These are phyloP conservation scores for Heptranchias perlo DNA, from an alignment of 2,113 vertebrate genomes.

Conservation along the genomic window DNA sequence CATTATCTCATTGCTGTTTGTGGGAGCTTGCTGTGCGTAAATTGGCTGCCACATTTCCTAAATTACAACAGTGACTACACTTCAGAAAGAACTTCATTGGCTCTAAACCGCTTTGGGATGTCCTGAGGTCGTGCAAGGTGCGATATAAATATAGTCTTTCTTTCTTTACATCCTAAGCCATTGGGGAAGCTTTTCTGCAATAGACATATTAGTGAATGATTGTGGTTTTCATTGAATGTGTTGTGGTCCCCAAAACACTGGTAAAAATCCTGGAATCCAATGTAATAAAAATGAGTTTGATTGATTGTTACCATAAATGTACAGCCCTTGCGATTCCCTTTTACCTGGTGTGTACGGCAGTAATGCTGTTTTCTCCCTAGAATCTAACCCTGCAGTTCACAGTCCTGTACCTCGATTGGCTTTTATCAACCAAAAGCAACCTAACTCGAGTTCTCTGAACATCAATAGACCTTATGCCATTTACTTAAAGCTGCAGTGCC, in stretches of 20 bases:
- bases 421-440: neutral
- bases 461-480: neutral
- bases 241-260: neutral
- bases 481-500: neutral
- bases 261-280: neutral
- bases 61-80: neutral
- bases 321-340: neutral
- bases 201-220: neutral
- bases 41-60: neutral
- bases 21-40: neutral
- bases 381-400: neutral
- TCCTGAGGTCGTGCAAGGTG: neutral
- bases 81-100: neutral
- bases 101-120: neutral
- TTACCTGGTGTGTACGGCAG: neutral
- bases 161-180: neutral
- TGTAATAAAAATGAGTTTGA: neutral
- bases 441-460: neutral
- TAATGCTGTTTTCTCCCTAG: neutral
- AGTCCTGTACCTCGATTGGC: neutral
- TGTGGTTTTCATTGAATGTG: neutral
- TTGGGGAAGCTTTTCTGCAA: neutral
- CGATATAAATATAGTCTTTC: neutral
- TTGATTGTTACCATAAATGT: neutral
- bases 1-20: neutral